Evolutionary conservation across 2,888 invertebrate species (phyloP).

Genomic region (Dasysyrphus tricinctus): DNA sequence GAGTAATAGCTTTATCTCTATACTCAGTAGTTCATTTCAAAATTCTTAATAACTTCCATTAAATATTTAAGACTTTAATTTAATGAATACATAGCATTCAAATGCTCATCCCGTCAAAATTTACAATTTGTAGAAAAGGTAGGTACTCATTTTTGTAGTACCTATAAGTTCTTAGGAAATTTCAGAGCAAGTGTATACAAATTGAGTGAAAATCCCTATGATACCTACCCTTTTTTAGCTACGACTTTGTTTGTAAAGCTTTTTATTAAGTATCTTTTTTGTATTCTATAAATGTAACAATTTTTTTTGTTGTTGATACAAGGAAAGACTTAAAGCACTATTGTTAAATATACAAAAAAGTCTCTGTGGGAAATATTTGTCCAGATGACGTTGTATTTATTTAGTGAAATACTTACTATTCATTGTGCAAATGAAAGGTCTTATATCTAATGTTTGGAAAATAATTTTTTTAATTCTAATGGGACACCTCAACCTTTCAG

Average conservation of each 20-base stretch:
- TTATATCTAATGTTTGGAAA: neutral
- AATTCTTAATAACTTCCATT: too few species aligned
- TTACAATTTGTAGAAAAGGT: too few species aligned
- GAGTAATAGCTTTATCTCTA: too few species aligned
- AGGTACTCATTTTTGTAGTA: too few species aligned
- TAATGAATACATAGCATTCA: too few species aligned
- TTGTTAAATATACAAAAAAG: conserved; percentile 1
- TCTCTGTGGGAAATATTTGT: conserved; percentile 6
- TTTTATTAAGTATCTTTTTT: conserved; percentile 16
- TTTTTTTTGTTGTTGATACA: neutral
- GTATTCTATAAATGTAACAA: conserved; percentile 8
- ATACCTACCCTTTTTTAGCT: neutral
- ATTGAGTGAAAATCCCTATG: neutral
- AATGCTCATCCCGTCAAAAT: too few species aligned
- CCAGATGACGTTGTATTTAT: conserved; percentile 13
- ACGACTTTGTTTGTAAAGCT: neutral
- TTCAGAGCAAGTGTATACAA: neutral
- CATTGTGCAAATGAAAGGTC: conserved; percentile 15
- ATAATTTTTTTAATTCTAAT: neutral
- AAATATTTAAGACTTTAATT: too few species aligned
- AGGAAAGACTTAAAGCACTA: conserved; percentile 5
- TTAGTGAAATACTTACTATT: conserved; percentile 14
- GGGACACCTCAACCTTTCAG: neutral
- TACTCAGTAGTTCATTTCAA: too few species aligned
- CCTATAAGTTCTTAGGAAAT: too few species aligned